A percentile compares a stretch with the other conserved stretches of the same genome.
Evolutionary conservation across 2,113 vertebrate genomes (phyloP).

Genomic region (Callithrix jacchus): DNA sequence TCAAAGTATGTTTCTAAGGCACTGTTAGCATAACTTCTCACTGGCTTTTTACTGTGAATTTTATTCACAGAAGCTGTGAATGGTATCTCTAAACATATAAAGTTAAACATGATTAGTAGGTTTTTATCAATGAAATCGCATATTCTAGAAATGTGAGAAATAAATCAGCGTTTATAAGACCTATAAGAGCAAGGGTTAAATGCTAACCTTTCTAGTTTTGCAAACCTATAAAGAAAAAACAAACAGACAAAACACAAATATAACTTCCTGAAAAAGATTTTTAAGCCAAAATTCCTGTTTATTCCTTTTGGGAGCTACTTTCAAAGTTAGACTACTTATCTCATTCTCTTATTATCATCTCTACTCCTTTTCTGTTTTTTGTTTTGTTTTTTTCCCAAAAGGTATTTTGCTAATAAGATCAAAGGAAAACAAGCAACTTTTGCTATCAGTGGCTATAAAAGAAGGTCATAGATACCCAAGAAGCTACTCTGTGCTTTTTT

Average conservation of each 20-base stretch:
- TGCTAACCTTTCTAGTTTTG: slow-evolving; percentile 33
- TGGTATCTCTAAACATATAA: not conserved
- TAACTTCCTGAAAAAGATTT: slow-evolving; percentile 25
- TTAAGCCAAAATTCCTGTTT: slow-evolving; percentile 47
- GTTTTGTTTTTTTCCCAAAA: not conserved
- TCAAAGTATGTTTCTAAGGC: not conserved
- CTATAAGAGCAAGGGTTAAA: not conserved
- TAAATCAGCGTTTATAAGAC: not conserved
- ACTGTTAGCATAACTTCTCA: not conserved
- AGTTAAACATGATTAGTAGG: not conserved
- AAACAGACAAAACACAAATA: not conserved
- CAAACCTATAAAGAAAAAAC: not conserved
- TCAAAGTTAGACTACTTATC: slow-evolving; percentile 59
- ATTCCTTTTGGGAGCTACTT: slow-evolving; percentile 45
- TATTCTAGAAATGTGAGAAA: slow-evolving; percentile 3
- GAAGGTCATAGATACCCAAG: slow-evolving; percentile 52
- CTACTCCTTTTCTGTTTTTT: slow-evolving; percentile 9
- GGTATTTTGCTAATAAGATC: slow-evolving; percentile 63
- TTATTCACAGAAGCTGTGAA: not conserved
- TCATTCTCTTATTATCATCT: slow-evolving; percentile 63
- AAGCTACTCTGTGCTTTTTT: slow-evolving; percentile 13
- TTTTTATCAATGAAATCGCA: slow-evolving; percentile 27
- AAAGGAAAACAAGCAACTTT: slow-evolving; percentile 60
- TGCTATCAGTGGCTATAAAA: slow-evolving; percentile 63
- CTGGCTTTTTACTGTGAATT: not conserved